A percentile compares a stretch with the other conserved stretches of the same genome.
Conservation (phyloP, 92 coral and sea anemone genomes). For the Actinostola sp. region DNA sequence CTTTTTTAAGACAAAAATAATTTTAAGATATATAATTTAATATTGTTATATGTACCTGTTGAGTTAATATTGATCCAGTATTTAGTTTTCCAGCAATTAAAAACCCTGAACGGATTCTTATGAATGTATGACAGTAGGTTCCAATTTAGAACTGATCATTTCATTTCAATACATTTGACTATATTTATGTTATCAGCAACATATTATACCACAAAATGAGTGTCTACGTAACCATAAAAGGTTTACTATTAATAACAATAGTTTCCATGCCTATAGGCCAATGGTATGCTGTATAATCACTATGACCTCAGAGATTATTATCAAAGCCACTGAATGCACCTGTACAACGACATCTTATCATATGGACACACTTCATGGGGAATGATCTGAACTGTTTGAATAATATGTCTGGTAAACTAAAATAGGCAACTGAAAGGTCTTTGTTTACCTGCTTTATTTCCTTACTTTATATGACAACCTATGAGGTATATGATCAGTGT, state of each 20-base stretch:
- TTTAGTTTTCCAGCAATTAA: too few relatives aligned
- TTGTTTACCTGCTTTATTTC: too few relatives aligned
- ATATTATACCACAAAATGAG: not conserved
- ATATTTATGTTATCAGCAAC: not conserved
- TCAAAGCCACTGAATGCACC: not conserved
- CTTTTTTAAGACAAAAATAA: too few relatives aligned
- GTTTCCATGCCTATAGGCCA: not conserved
- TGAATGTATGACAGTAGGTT: not conserved
- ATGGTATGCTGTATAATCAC: slow-evolving; percentile 5
- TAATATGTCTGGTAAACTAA: too few relatives aligned
- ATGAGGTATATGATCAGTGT: not conserved
- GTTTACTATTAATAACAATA: not conserved
- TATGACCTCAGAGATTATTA: slow-evolving; percentile 6
- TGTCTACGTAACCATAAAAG: not conserved
- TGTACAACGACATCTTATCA: not conserved
- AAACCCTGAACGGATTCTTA: too few relatives aligned
- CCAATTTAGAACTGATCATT: not conserved
- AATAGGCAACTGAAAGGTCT: too few relatives aligned
- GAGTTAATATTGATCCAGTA: too few relatives aligned
- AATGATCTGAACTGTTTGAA: too few relatives aligned
- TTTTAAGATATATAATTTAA: too few relatives aligned
- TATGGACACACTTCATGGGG: too few relatives aligned
- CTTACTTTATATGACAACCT: too few relatives aligned
- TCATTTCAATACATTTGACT: not conserved
- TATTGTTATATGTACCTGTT: too few relatives aligned